These are phyloP conservation scores for Galeopsomyia nigrocyanea DNA, from an alignment of 2,888 invertebrate species.

Conservation along the genomic window DNA sequence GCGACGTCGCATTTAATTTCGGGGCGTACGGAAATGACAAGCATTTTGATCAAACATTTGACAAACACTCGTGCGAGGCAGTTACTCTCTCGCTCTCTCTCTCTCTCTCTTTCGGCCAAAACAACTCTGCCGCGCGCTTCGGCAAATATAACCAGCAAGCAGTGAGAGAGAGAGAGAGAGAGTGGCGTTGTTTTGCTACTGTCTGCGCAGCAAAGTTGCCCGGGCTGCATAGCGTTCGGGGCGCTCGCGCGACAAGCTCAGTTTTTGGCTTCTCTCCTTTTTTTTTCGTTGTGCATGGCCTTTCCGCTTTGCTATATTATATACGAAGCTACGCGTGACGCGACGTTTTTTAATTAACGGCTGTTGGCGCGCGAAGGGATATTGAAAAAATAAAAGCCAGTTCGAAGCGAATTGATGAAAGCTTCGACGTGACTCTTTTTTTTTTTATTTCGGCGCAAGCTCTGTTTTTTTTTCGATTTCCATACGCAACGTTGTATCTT, in stretches of 20 bases:
- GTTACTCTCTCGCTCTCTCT: slow-evolving; percentile 42
- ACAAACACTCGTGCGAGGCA: slow-evolving; percentile 62
- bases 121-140: slow-evolving; percentile 56
- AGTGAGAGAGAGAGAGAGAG: slow-evolving; percentile 22
- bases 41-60: slow-evolving; percentile 67
- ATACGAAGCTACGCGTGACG: no score
- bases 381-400: slow-evolving; percentile 35
- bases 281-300: no score
- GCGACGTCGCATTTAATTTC: slow-evolving; percentile 64
- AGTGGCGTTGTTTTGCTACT: slow-evolving; percentile 59
- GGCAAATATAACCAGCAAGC: slow-evolving; percentile 58
- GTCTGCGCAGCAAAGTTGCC: slow-evolving; percentile 58
- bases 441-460: not conserved
- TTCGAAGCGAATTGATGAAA: slow-evolving; percentile 33
- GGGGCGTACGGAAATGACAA: slow-evolving; percentile 59
- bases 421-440: not conserved
- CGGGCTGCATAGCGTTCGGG: slow-evolving; percentile 62
- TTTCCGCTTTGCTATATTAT: no score
- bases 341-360: slow-evolving; percentile 43
- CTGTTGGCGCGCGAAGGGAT: slow-evolving; percentile 32
- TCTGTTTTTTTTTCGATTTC: slow-evolving; percentile 30
- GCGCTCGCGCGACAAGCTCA: slow-evolving; percentile 44
- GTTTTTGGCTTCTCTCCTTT: not conserved
- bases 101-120: slow-evolving; percentile 48
- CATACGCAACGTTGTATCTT: slow-evolving; percentile 42